Base-by-base conservation (phyloP, 2,113 vertebrate species). In the Lichenostomus cassidix region DNA sequence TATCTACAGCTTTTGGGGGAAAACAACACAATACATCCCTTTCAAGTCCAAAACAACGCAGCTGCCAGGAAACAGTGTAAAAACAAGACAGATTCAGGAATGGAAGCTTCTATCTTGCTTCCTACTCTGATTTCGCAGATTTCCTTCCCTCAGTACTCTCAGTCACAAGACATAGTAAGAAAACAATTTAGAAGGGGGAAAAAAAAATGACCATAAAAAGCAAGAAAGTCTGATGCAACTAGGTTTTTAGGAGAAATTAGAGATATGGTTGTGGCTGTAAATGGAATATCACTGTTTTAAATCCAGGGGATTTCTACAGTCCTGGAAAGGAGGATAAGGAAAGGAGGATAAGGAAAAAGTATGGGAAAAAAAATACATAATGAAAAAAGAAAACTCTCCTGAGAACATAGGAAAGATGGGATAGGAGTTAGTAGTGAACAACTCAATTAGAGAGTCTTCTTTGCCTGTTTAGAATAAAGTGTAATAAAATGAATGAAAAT, bases 31-130 rank as follows among this genome's bases (percentile, higher is more conserved):
- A 94, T 85, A 35, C 37, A 29, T 84, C 90, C 79, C 91, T 90
- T 94, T 95, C 47, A 92, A 92, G 62, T 85, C 7, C 65, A 91
- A 70, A 65, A 7, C 70, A 55, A 52, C 0, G 11, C 90, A 96
- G 94, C 92, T 95, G 93, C 71, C 80, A 93, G 92, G 96, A 96
- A 96, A 83, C 42, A 12, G n/a, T 31, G 49, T 33, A 79, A 95
- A 94, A 96, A 94, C 81, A 94, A 92, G 77, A 64, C 49, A 79
- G n/a, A 60, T 15, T 82, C 67, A 69, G 92, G 88, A 96, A 95
- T 91, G 85, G 90, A 90, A 95, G 92, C 63, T 94, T 79, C 17
- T 71, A 79, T 94, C 80, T 89, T 83, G 76, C 87, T 95, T 94
- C 83, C 95, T 94, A 84, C 74, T 71, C 87, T 39, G 76, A 89